Evolutionary conservation across 1,140 invertebrate genomes (phyloP).

Genomic region (Tribolium castaneum): DNA sequence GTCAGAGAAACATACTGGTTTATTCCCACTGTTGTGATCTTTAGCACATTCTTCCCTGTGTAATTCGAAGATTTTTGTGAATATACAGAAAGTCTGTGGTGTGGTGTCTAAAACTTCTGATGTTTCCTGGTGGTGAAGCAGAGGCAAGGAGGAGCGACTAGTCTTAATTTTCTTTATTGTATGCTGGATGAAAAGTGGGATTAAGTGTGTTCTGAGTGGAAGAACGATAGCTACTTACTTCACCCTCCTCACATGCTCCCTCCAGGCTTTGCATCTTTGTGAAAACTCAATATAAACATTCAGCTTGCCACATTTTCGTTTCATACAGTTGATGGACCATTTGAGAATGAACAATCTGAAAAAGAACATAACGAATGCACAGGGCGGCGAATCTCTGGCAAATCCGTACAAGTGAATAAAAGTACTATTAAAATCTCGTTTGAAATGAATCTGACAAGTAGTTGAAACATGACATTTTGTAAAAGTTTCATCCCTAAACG

Average conservation of each 20-base stretch:
- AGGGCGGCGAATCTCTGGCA: background rate
- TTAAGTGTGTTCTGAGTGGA: background rate
- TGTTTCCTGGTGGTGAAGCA: slow-evolving; percentile 55
- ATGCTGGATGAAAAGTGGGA: slow-evolving; percentile 51
- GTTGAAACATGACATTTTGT: slow-evolving; percentile 52
- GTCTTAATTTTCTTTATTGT: slow-evolving; percentile 61
- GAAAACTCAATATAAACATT: slow-evolving; percentile 63
- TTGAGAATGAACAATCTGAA: background rate
- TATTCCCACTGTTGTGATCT: slow-evolving; percentile 40
- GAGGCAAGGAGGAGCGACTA: slow-evolving; percentile 58
- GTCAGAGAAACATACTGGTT: slow-evolving; percentile 37
- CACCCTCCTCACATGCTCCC: slow-evolving; percentile 72
- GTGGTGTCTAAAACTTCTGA: slow-evolving; percentile 47
- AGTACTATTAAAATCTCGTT: background rate
- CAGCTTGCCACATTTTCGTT: slow-evolving; percentile 60
- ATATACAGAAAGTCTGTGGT: slow-evolving; percentile 51
- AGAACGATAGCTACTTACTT: slow-evolving; percentile 64
- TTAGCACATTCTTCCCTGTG: slow-evolving; percentile 59
- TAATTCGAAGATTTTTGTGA: slow-evolving; percentile 57
- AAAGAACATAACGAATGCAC: background rate
- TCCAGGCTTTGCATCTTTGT: slow-evolving; percentile 73
- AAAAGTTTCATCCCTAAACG: slow-evolving; percentile 49
- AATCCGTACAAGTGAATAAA: background rate
- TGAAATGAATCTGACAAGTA: slow-evolving; percentile 52
- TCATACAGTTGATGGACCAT: slow-evolving; percentile 26